Evolutionary conservation across 2,797 vertebrate genomes (phyloP), one percentile per base, ranked within the genome.

Genomic region (Podarcis lilfordi): DNA sequence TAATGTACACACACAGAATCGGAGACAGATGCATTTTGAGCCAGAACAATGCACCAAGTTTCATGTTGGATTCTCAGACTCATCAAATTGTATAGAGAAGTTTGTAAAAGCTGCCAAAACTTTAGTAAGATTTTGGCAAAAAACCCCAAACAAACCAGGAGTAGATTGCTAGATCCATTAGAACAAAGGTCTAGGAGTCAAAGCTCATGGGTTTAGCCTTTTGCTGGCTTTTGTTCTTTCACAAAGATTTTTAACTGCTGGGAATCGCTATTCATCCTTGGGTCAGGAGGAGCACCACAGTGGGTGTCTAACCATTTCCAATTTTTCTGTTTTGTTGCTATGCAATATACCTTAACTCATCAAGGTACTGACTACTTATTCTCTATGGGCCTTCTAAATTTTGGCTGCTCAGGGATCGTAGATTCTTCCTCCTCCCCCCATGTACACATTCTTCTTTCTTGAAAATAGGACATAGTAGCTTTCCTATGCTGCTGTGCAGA

Each of bases 91-190:
- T 78, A 61, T 35, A 66, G 40, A 72, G 55, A 61, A 50, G n/a
- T 55, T n/a, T 69, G 32, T 45, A 69, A 69, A 76, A 76, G 43
- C 84, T 50, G 86, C 59, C 68, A 11, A 23, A 66, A 88, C 43
- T 29, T 27, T 69, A 85, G 9, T 64, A 66, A 82, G 69, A 69
- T 55, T 93, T 89, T 91, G 74, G 45, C 86, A 91, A 43, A 29
- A 75, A 85, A 85, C 1, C 45, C 0, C 45, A 50, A 50, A 45
- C 43, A 45, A 32, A 83, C 50, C 50, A 55, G 50, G 50, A 82
- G 8, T 55, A 87, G 76, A 15, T 59, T 92, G 17, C 37, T 90
- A 75, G 82, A 71, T 37, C 86, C 87, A 3, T 89, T 93, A 78
- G 32, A 87, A 35, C 27, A 87, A 80, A 61, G 81, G 8, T 66